phyloP scores from a whole-genome alignment of 2,888 invertebrate genomes.

The Drosophila cognata region DNA sequence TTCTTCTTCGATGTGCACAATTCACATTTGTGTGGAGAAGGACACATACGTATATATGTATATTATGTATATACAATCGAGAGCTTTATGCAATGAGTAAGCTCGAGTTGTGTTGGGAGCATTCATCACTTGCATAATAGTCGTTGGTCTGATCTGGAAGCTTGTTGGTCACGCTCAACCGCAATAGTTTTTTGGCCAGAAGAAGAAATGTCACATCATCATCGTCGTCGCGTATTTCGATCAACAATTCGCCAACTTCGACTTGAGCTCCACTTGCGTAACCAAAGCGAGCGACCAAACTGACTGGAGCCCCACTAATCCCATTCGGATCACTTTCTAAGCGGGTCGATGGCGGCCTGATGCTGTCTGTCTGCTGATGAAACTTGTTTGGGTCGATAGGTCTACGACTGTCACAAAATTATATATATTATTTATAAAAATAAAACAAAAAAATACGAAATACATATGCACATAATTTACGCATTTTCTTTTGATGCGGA shows the following conservation, averaged over 20 bases:
- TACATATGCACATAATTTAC: conserved; percentile 16
- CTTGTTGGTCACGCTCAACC: conserved; percentile 44
- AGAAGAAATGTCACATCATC: conserved; percentile 57
- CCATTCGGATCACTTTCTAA: conserved; percentile 73
- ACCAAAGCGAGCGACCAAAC: conserved; percentile 14
- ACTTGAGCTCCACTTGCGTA: conserved; percentile 40
- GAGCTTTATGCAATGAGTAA: neutral
- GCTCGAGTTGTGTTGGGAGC: neutral
- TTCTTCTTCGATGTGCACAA: neutral
- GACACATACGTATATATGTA: neutral
- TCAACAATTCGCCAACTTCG: conserved; percentile 25
- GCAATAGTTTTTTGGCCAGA: conserved; percentile 17
- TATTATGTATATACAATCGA: neutral
- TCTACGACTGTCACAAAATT: conserved; percentile 24
- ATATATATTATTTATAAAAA: conserved; percentile 7
- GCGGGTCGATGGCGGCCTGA: conserved; percentile 33
- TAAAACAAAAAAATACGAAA: conserved; percentile 13
- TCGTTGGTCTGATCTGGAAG: conserved; percentile 25
- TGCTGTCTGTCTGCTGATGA: conserved; percentile 14
- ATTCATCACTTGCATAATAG: conserved; percentile 36
- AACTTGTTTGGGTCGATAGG: conserved; percentile 51
- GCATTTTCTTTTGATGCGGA: conserved; percentile 67
- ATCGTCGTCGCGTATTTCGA: conserved; percentile 20
- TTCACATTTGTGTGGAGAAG: too few species aligned
- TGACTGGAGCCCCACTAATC: conserved; percentile 54